phyloP scores from a whole-genome alignment of 2,113 vertebrate species.

The Monopterus albus region DNA sequence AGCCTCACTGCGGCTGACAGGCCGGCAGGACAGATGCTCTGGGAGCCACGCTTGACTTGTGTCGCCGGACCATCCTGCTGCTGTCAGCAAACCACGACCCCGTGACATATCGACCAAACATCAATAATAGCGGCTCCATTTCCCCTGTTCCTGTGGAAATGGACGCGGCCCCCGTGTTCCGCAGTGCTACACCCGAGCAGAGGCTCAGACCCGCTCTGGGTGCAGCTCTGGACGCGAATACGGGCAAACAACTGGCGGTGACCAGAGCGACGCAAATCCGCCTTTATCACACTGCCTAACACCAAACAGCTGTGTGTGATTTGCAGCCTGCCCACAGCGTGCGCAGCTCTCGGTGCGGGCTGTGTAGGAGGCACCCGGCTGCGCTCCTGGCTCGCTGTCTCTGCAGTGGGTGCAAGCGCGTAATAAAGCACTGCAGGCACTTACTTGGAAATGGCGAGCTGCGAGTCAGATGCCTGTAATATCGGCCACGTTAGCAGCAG shows the following conservation, averaged over 20 bases:
- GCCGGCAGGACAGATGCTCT: conserved; percentile 35
- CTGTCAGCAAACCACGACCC: conserved; percentile 71
- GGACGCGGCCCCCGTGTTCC: conserved; percentile 49
- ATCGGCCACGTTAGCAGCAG: not conserved
- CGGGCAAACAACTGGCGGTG: too few relatives aligned
- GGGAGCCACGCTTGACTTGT: conserved; percentile 66
- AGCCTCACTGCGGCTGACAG: conserved; percentile 49
- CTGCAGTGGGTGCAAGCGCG: not conserved
- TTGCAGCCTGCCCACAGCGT: not conserved
- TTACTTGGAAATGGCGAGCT: not conserved
- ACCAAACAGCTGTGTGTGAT: not conserved
- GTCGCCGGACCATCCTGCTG: conserved; percentile 50
- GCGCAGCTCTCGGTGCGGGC: too few relatives aligned
- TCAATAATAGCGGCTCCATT: conserved; percentile 71
- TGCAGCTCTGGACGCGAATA: not conserved
- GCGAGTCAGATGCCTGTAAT: not conserved
- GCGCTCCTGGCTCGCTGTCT: too few relatives aligned
- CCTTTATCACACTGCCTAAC: too few relatives aligned
- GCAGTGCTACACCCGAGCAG: conserved; percentile 69
- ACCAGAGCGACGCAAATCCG: too few relatives aligned
- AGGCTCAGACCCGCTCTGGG: not conserved
- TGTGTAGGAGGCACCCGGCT: too few relatives aligned
- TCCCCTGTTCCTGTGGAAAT: conserved; percentile 53
- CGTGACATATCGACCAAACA: conserved; percentile 71
- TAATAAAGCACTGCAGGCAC: not conserved